Evolutionary conservation across 1,140 invertebrate genomes (phyloP).

Genomic region (Diabrotica virgifera): DNA sequence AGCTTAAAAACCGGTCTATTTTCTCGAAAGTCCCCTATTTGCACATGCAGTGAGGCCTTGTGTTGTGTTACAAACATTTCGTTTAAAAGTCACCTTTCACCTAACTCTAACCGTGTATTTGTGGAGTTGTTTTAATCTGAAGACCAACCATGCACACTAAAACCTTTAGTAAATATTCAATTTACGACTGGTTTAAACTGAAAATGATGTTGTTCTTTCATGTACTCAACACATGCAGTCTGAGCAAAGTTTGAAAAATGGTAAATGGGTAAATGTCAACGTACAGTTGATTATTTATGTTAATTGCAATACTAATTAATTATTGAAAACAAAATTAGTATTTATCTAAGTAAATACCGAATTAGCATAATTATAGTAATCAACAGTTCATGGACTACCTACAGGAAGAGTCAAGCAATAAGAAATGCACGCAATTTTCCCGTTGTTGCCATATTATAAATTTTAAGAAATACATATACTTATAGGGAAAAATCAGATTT

Average conservation of each 20-base stretch:
- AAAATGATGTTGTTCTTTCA: neutral
- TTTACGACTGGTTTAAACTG: neutral
- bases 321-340: too few relatives aligned
- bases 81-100: neutral
- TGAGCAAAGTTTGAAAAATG: neutral
- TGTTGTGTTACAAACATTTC: neutral
- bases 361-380: too few relatives aligned
- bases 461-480: too few relatives aligned
- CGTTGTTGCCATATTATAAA: too few relatives aligned
- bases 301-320: too few relatives aligned
- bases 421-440: too few relatives aligned
- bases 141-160: neutral
- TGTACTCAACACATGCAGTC: neutral
- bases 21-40: neutral
- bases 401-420: too few relatives aligned
- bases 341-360: too few relatives aligned
- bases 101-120: conserved; percentile 2
- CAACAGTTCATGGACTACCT: too few relatives aligned
- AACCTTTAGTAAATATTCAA: conserved; percentile 3
- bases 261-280: too few relatives aligned
- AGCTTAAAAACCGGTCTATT: neutral
- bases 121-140: conserved; percentile 2
- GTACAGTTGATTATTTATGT: too few relatives aligned
- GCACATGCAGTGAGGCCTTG: neutral
- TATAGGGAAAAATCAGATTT: too few relatives aligned